phyloP scores from a whole-genome alignment of 2,113 vertebrate genomes.

The Synchiropus splendidus region DNA sequence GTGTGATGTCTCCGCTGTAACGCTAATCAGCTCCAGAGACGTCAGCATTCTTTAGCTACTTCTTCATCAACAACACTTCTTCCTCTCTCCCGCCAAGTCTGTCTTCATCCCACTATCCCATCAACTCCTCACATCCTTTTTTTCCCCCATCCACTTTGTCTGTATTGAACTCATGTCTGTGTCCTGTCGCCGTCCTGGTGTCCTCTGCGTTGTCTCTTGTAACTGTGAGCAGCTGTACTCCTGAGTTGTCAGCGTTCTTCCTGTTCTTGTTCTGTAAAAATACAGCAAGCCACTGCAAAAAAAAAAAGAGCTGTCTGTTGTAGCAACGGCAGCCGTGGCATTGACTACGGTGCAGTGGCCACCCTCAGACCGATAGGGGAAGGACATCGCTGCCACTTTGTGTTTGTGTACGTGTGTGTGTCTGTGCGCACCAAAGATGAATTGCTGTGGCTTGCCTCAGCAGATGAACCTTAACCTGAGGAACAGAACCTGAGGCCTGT shows the following conservation, averaged over 20 bases:
- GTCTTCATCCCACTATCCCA: constrained; percentile 21
- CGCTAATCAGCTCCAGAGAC: constrained; percentile 64
- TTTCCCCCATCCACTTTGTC: constrained; percentile 4
- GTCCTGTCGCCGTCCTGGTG: constrained; percentile 9
- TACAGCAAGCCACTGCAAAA: constrained; percentile 56
- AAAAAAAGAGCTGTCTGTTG: constrained; percentile 39
- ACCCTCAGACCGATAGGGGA: constrained; percentile 37
- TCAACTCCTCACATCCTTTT: constrained; percentile 9
- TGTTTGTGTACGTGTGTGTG: constrained; percentile 17
- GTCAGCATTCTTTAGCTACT: constrained; percentile 58
- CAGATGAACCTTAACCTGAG: constrained; percentile 44
- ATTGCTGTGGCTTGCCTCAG: constrained; percentile 44
- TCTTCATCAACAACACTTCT: constrained; percentile 13
- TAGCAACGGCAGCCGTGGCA: constrained; percentile 51
- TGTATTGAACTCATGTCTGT: constrained; percentile 26
- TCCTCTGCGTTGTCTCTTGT: constrained; percentile 43
- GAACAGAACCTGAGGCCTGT: constrained; percentile 23
- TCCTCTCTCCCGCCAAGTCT: constrained; percentile 16
- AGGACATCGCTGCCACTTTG: constrained; percentile 46
- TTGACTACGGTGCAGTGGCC: no score
- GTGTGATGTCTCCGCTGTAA: constrained; percentile 65
- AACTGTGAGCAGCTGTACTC: constrained; percentile 56
- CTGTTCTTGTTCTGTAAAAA: constrained; percentile 27
- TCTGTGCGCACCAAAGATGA: constrained; percentile 23
- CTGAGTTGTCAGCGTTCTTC: constrained; percentile 60